Evolutionary conservation across 2,888 invertebrate genomes (phyloP).

Genomic region (Allophyes oxyacanthae): DNA sequence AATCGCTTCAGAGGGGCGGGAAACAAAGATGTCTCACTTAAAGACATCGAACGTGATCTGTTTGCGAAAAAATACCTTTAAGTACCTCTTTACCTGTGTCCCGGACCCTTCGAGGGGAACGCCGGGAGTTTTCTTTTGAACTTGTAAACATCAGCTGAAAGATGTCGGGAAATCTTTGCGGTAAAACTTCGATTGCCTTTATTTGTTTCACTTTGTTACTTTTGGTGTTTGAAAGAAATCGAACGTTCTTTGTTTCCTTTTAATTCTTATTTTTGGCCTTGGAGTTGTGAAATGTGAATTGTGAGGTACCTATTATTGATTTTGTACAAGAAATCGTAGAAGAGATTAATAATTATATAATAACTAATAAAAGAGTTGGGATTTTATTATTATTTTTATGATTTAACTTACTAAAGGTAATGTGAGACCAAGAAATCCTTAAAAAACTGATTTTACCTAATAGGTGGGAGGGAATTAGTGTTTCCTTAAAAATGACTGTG

Average conservation of each 20-base stretch:
- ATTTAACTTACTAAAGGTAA: too few species aligned
- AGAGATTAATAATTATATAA: too few species aligned
- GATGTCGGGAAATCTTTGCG: conserved; percentile 80
- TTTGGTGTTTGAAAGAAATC: conserved; percentile 60
- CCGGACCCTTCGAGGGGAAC: conserved; percentile 64
- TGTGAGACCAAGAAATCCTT: too few species aligned
- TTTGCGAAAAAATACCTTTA: conserved; percentile 84
- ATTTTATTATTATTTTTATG: too few species aligned
- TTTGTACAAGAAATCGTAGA: too few species aligned
- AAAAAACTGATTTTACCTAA: too few species aligned
- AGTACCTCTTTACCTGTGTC: conserved; percentile 80
- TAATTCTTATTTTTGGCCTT: not conserved
- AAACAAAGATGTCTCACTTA: conserved; percentile 87
- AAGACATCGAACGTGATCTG: conserved; percentile 87
- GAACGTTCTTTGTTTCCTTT: conserved; percentile 52
- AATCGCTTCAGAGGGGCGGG: conserved; percentile 74
- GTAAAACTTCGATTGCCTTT: conserved; percentile 77
- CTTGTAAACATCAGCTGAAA: conserved; percentile 83
- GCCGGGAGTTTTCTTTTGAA: conserved; percentile 71
- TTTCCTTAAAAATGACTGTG: too few species aligned
- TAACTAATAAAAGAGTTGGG: too few species aligned
- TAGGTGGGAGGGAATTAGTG: too few species aligned
- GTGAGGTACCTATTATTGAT: too few species aligned
- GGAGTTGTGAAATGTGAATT: not conserved
- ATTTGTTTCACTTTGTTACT: conserved; percentile 69